Base-by-base conservation (phyloP, 2,113 vertebrate species). In the Onychostruthus taczanowskii region DNA sequence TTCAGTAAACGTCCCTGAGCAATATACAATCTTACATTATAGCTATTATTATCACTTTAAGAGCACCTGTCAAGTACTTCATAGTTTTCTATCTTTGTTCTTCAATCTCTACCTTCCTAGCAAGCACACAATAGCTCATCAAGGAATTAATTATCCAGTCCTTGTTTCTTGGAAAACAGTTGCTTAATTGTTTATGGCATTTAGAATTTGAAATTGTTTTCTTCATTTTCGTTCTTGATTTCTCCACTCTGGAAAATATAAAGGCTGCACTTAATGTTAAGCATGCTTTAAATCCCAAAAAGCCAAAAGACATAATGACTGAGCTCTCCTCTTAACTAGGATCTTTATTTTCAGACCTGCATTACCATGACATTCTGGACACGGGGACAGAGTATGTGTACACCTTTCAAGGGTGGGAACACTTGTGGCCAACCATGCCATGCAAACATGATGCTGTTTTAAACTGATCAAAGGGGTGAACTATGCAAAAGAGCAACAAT, bases 1-100 rank as follows among this genome's bases (percentile, higher is more conserved):
- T 94, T 96, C 78, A 89, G 59, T 73, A 93, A 95, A 94, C 2
- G 14, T 86, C 77, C 90, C 69, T 58, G 89, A 96, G 90, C 39
- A 88, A 75, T 84, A 61, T 52, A 59, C 19, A 52, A 24, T 64
- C 93, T 94, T 84, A 93, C 21, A 86, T 37, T 67, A 84, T 67
- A 84, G 49, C 37, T 91, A 27, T 64, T 94, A 35, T 39, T 31
- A 75, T 89, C 46, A 94, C 43, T 95, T 94, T 16, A 90, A 95
- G 95, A 89, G 72, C 68, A 87, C 86, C 55, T 85, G 52, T 62
- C 69, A 93, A 83, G 31, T 68, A 89, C 66, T 75, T 50, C 49
- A 62, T 44, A n/a, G 37, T 88, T 78, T 95, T 76, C 67, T 93
- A 61, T 77, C 35, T 37, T 6, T n/a, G 3, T 74, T 95, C 81